Conservation (phyloP, 2,888 invertebrate genomes). For the Chymomyza amoena region DNA sequence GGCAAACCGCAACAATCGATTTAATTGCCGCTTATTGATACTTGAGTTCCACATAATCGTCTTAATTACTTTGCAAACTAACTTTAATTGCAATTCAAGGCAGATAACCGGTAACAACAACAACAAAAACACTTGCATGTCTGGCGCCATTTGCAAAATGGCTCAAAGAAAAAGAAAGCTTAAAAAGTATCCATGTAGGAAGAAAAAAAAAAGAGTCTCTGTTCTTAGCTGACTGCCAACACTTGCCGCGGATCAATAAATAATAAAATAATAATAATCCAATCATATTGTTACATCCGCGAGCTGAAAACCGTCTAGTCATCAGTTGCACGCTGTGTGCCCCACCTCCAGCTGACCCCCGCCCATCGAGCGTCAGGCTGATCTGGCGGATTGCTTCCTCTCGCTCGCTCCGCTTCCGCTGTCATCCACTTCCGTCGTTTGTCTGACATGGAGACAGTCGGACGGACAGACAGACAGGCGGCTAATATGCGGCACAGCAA, state of each 20-base stretch:
- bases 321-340: constrained; percentile 38
- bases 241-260: constrained; percentile 67
- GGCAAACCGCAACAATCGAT: constrained; percentile 24
- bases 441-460: not conserved
- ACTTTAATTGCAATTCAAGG: constrained; percentile 62
- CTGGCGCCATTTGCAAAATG: constrained; percentile 47
- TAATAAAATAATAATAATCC: constrained; percentile 77
- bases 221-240: constrained; percentile 2
- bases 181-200: not conserved
- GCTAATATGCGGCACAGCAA: constrained; percentile 51
- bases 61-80: constrained; percentile 70
- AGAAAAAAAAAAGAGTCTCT: not conserved
- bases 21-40: constrained; percentile 68
- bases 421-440: constrained; percentile 32
- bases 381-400: constrained; percentile 29
- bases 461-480: constrained; percentile 27
- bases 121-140: constrained; percentile 51
- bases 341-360: not conserved
- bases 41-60: constrained; percentile 70
- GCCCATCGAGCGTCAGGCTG: constrained; percentile 26
- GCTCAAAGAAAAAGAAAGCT: constrained; percentile 15
- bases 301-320: constrained; percentile 47
- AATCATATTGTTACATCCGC: constrained; percentile 75
- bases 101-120: constrained; percentile 55
- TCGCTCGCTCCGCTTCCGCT: constrained; percentile 29